These are phyloP conservation scores for Ommatoiulus sabulosus DNA, from an alignment of 2,888 invertebrate genomes.

Conservation along the genomic window DNA sequence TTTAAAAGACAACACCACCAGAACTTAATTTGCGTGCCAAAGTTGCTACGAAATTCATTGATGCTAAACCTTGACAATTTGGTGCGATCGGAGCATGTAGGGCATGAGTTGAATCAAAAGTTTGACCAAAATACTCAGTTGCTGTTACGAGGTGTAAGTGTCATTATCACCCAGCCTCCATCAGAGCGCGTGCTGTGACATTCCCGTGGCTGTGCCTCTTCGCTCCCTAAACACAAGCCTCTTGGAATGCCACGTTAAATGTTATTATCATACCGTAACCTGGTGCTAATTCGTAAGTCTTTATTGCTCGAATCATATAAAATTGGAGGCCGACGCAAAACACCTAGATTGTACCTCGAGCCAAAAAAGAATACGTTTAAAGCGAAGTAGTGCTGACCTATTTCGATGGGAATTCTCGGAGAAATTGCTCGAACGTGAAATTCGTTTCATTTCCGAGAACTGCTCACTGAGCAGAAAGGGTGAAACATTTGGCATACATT, in stretches of 20 bases:
- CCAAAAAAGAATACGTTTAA: neutral
- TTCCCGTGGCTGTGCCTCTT: neutral
- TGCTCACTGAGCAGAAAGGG: neutral
- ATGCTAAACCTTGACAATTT: no score
- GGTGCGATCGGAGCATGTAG: no score
- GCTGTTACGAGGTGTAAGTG: neutral
- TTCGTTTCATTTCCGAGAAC: neutral
- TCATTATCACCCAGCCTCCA: neutral
- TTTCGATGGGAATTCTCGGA: neutral
- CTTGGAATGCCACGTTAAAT: neutral
- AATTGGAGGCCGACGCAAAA: neutral
- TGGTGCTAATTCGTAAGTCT: neutral
- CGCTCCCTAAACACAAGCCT: neutral
- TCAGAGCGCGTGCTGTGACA: neutral
- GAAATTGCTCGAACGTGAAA: neutral
- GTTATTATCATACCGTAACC: neutral
- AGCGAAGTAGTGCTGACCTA: neutral
- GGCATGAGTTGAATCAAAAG: no score
- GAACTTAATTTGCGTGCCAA: no score
- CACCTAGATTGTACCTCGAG: conserved; percentile 21
- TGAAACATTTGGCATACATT: neutral
- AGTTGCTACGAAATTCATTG: no score
- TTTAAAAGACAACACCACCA: no score
- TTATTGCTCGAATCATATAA: neutral
- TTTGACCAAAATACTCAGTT: no score